phyloP scores from a whole-genome alignment of 2,888 invertebrate species.

The Chymomyza amoena region DNA sequence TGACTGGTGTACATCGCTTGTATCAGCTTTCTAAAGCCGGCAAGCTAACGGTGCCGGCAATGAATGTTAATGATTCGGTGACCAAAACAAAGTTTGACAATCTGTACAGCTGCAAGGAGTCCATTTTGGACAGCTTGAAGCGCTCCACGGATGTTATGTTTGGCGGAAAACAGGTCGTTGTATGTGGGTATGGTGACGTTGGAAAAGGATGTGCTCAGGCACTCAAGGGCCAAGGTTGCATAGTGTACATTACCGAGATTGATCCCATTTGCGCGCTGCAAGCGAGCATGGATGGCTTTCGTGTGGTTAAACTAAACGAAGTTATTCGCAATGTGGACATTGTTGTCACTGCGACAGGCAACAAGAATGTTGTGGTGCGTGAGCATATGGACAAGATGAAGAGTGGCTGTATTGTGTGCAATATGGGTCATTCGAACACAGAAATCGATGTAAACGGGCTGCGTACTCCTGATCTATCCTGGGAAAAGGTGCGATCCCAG shows the following conservation, averaged over 20 bases:
- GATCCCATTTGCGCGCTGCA: conserved; percentile 98
- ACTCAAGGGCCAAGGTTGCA: conserved; percentile 94
- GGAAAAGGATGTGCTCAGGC: conserved; percentile 98
- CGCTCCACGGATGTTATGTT: conserved; percentile 92
- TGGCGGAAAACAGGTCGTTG: conserved; percentile 96
- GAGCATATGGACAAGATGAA: conserved; percentile 98
- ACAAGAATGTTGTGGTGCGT: conserved; percentile 96
- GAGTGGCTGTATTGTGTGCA: conserved; percentile 96
- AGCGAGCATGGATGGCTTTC: conserved; percentile 97
- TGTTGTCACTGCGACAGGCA: conserved; percentile 98
- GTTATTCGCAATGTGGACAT: conserved; percentile 96
- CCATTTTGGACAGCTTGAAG: conserved; percentile 87
- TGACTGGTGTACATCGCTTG: conserved; percentile 97
- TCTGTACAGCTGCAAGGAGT: conserved; percentile 96
- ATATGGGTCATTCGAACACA: conserved; percentile 98
- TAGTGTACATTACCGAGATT: conserved; percentile 93
- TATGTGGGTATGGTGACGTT: conserved; percentile 98
- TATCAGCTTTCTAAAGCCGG: conserved; percentile 97
- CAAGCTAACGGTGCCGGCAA: conserved; percentile 96
- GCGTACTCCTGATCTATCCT: conserved; percentile 94
- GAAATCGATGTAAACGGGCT: conserved; percentile 96
- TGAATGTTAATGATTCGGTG: conserved; percentile 99
- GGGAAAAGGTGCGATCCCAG: conserved; percentile 98
- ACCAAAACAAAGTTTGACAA: conserved; percentile 99
- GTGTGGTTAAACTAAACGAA: conserved; percentile 96